Conservation (phyloP, 2,888 invertebrate genomes). For the Luperina nickerlii region DNA sequence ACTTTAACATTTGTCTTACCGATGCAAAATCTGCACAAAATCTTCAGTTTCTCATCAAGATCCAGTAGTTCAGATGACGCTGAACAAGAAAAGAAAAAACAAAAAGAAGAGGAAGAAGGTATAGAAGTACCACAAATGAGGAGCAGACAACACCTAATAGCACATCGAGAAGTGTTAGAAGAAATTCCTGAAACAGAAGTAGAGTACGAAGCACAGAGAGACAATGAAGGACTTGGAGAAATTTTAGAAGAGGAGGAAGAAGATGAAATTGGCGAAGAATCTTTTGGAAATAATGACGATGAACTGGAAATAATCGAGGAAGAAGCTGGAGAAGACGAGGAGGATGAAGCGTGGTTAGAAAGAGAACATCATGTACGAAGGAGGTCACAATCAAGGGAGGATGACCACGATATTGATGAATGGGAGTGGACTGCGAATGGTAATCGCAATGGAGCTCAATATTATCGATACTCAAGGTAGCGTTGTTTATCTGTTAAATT, state of each 20-base stretch:
- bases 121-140: constrained; percentile 72
- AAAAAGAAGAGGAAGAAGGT: constrained; percentile 67
- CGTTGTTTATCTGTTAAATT: constrained; percentile 73
- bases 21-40: constrained; percentile 89
- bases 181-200: constrained; percentile 87
- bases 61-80: constrained; percentile 52
- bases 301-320: constrained; percentile 85
- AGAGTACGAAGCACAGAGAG: constrained; percentile 85
- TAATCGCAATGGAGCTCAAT: constrained; percentile 81
- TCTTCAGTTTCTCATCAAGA: constrained; percentile 73
- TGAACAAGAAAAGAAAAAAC: constrained; percentile 60
- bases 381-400: constrained; percentile 75
- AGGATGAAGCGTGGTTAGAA: constrained; percentile 81
- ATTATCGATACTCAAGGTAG: constrained; percentile 84
- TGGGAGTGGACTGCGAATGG: constrained; percentile 86
- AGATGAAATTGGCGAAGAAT: constrained; percentile 75
- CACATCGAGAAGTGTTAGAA: constrained; percentile 86
- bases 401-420: constrained; percentile 84
- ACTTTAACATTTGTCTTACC: constrained; percentile 92
- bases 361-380: constrained; percentile 73
- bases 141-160: constrained; percentile 78
- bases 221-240: constrained; percentile 82
- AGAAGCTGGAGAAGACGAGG: constrained; percentile 85
- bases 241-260: constrained; percentile 86
- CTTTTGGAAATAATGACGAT: constrained; percentile 72